Conservation (phyloP, 1,140 invertebrate genomes). For the Vanessa atalanta region DNA sequence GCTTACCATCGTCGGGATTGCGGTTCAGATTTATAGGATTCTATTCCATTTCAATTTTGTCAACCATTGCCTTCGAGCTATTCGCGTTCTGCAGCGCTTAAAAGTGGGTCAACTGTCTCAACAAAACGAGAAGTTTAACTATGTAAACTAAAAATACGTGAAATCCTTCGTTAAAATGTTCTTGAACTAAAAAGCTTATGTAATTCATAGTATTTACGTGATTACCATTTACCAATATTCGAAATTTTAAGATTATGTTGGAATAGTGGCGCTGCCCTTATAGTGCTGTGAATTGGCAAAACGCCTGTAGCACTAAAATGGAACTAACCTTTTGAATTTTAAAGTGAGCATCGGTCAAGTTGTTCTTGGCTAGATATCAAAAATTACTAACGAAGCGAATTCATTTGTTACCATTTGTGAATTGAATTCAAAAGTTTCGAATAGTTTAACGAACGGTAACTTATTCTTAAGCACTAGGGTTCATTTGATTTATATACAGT, state of each 20-base stretch:
- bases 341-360: conserved; percentile 39
- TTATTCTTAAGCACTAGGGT: neutral
- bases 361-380: conserved; percentile 43
- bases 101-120: conserved; percentile 50
- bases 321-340: conserved; percentile 41
- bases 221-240: neutral
- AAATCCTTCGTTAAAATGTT: conserved; percentile 1
- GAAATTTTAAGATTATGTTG: conserved; percentile 3
- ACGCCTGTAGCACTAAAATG: conserved; percentile 36
- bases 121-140: conserved; percentile 39
- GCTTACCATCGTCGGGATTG: conserved; percentile 16
- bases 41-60: conserved; percentile 41
- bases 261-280: conserved; percentile 29
- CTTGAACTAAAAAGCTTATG: conserved; percentile 3
- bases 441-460: neutral
- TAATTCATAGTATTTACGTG: neutral
- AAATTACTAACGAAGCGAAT: conserved; percentile 28
- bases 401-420: conserved; percentile 11
- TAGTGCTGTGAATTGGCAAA: conserved; percentile 38
- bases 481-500: neutral
- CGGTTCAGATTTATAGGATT: conserved; percentile 27
- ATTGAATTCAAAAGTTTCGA: neutral
- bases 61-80: conserved; percentile 41
- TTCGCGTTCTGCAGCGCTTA: conserved; percentile 47
- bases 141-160: neutral